Percentiles rank a stretch among this genome's conserved stretches.
These are phyloP conservation scores for Ianthella basta DNA, from an alignment of 37 sponge, comb jelly and placozoan genomes.

Conservation along the genomic window DNA sequence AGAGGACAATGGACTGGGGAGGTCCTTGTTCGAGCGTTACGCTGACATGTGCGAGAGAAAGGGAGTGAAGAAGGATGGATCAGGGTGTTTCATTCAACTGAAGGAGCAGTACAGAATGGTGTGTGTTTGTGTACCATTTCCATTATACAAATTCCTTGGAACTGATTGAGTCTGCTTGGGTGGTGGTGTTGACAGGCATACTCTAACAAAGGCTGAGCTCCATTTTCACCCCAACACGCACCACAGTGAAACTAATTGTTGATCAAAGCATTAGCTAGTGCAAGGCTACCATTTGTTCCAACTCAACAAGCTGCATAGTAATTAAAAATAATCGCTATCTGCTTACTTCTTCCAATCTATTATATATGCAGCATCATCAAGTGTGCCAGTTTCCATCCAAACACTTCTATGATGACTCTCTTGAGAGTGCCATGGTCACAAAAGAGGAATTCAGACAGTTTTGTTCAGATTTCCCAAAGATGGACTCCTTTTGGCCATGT, in stretches of 20 bases:
- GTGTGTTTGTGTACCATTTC: background rate
- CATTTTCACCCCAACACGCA: too few species aligned
- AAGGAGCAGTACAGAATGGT: slow-evolving; percentile 43
- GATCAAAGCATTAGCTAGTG: background rate
- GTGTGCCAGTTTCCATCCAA: slow-evolving; percentile 38
- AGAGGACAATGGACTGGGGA: slow-evolving; percentile 48
- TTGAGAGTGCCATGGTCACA: background rate
- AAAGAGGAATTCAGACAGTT: background rate
- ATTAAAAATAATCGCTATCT: too few species aligned
- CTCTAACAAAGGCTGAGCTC: too few species aligned
- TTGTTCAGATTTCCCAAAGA: background rate
- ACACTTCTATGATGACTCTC: slow-evolving; percentile 17
- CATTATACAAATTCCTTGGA: background rate
- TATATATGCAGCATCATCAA: slow-evolving; percentile 28
- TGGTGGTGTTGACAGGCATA: too few species aligned
- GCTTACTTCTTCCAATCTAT: background rate
- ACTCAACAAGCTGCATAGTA: background rate
- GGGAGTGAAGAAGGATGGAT: background rate
- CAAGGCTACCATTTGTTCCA: background rate
- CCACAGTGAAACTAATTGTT: background rate
- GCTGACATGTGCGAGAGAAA: background rate
- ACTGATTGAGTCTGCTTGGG: background rate
- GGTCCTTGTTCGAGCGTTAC: slow-evolving; percentile 68
- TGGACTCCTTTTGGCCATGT: background rate
- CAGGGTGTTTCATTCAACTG: background rate